Evolutionary conservation across 2,888 invertebrate genomes (phyloP).

Genomic region (Erebia epiphron): DNA sequence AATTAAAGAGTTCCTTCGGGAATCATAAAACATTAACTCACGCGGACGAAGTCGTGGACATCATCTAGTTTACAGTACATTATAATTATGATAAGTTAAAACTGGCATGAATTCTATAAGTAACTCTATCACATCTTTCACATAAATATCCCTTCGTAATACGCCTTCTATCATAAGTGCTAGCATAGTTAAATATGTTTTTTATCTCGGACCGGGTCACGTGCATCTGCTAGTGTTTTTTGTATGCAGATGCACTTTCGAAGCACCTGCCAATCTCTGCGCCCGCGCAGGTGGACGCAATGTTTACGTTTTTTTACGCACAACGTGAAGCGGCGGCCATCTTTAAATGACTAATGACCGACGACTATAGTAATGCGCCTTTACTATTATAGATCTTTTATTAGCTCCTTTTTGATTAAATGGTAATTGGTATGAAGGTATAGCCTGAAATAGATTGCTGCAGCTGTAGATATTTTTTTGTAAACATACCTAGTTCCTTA

Average conservation of each 20-base stretch:
- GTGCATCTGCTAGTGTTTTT: conserved; percentile 18
- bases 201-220: conserved; percentile 7
- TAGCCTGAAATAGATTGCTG: conserved; percentile 2
- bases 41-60: too few relatives aligned
- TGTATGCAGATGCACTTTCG: conserved; percentile 62
- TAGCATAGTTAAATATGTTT: neutral
- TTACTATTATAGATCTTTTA: conserved; percentile 25
- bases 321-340: conserved; percentile 35
- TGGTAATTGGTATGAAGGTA: neutral
- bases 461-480: neutral
- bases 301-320: conserved; percentile 71
- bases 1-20: too few relatives aligned
- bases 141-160: neutral
- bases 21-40: too few relatives aligned
- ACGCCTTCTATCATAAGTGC: neutral
- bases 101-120: too few relatives aligned
- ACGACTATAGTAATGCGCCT: conserved; percentile 26
- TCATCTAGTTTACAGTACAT: too few relatives aligned
- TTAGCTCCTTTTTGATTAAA: conserved; percentile 12
- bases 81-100: too few relatives aligned
- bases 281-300: conserved; percentile 62
- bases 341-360: conserved; percentile 30
- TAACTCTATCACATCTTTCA: neutral
- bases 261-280: conserved; percentile 79
- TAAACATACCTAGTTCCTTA: neutral